Conservation (phyloP, 2,113 vertebrate species). For the Dissostichus mawsoni region DNA sequence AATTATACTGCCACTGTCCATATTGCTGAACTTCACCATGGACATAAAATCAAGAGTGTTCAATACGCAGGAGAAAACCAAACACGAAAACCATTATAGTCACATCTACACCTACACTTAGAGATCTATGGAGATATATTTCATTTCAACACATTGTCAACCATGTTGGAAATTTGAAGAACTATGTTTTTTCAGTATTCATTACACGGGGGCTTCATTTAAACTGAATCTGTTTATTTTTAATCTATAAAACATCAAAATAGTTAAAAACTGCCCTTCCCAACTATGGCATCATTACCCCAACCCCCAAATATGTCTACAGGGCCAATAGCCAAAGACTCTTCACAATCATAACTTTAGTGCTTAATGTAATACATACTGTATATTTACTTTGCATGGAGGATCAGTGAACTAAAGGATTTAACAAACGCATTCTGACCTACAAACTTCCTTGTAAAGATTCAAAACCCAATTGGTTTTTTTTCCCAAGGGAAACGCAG, state of each 20-base stretch:
- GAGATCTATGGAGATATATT: neutral
- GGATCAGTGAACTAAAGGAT: neutral
- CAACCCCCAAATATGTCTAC: too few species aligned
- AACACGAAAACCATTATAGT: neutral
- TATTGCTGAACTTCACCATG: conserved; percentile 27
- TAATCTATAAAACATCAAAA: too few species aligned
- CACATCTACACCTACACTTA: neutral
- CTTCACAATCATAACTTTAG: too few species aligned
- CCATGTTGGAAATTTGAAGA: neutral
- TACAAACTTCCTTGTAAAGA: too few species aligned
- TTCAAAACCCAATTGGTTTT: too few species aligned
- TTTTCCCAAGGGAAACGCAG: neutral
- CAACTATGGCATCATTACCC: too few species aligned
- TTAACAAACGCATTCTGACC: neutral
- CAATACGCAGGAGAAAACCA: neutral
- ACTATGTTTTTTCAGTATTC: neutral
- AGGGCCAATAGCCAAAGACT: too few species aligned
- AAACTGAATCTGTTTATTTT: neutral
- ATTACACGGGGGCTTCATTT: neutral
- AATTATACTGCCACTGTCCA: conserved; percentile 36
- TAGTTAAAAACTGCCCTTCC: too few species aligned
- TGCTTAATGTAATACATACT: too few species aligned
- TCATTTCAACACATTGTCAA: neutral
- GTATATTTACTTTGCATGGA: neutral
- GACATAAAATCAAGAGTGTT: conserved; percentile 10